Evolutionary conservation across 2,797 vertebrate species (phyloP).

Genomic region (Poeciliopsis infans): DNA sequence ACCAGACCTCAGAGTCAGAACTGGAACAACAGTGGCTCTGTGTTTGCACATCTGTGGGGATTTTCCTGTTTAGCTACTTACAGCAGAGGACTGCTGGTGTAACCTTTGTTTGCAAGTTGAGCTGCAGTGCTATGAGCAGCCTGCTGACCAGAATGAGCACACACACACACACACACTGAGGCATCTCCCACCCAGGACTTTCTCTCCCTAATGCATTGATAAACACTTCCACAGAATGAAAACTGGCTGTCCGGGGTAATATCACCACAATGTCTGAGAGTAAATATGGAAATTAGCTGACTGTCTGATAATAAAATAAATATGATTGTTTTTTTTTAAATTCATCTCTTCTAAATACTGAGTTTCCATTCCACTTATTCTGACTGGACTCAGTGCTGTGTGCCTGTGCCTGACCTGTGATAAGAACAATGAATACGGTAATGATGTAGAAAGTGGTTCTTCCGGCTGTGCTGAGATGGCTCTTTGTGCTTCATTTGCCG

Average conservation of each 20-base stretch:
- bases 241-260: not conserved
- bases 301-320: conserved; percentile 18
- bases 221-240: conserved; percentile 11
- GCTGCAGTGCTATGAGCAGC: conserved; percentile 42
- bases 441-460: conserved; percentile 65
- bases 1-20: not conserved
- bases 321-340: conserved; percentile 29
- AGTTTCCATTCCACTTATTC: conserved; percentile 28
- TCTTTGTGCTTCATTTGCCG: conserved; percentile 69
- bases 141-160: conserved; percentile 29
- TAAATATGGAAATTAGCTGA: conserved; percentile 11
- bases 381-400: conserved; percentile 31
- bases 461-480: conserved; percentile 57
- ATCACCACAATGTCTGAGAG: not conserved
- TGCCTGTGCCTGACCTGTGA: conserved; percentile 48
- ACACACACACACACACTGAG: conserved; percentile 32
- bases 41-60: conserved; percentile 67
- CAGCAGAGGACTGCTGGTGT: conserved; percentile 26
- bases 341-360: conserved; percentile 25
- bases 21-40: not conserved
- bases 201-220: conserved; percentile 44
- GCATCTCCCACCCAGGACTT: conserved; percentile 37
- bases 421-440: conserved; percentile 58
- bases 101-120: conserved; percentile 44
- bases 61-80: conserved; percentile 43